Conservation (phyloP, 2,888 invertebrate genomes). For the Clostera curtula region DNA sequence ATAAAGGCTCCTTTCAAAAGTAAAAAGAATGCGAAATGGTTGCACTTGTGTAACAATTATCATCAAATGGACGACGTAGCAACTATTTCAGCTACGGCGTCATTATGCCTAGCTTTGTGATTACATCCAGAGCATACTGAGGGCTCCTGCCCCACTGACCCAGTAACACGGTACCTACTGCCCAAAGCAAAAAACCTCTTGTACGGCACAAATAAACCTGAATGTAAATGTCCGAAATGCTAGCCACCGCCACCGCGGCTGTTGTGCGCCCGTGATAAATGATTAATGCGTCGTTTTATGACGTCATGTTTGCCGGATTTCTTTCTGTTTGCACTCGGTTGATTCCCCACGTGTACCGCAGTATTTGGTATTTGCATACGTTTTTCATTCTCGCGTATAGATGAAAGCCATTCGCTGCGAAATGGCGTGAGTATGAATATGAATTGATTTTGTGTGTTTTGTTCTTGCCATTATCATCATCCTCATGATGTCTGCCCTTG, state of each 20-base stretch:
- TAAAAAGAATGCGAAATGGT: no score
- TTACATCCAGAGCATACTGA: constrained; percentile 32
- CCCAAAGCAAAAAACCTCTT: constrained; percentile 44
- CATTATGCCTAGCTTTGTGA: constrained; percentile 37
- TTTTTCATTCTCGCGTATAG: background rate
- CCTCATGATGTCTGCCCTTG: no score
- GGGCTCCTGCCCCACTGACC: constrained; percentile 58
- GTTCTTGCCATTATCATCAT: no score
- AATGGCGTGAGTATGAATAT: no score
- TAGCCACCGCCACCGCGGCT: constrained; percentile 27
- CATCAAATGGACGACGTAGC: constrained; percentile 20
- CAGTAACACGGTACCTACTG: constrained; percentile 43
- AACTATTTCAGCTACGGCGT: constrained; percentile 27
- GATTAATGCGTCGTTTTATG: constrained; percentile 29
- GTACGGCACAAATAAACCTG: constrained; percentile 49
- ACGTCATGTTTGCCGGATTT: constrained; percentile 19
- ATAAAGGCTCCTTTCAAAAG: no score
- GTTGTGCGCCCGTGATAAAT: constrained; percentile 28
- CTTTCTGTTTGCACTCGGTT: background rate
- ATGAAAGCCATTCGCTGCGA: background rate
- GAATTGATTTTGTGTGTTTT: no score
- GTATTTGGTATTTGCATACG: background rate
- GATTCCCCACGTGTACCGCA: background rate
- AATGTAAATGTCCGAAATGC: constrained; percentile 39
- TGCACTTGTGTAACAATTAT: no score